A percentile compares a stretch with the other conserved stretches of the same genome.
Conservation (phyloP, 2,888 invertebrate genomes). For the Troides oblongomaculatus region DNA sequence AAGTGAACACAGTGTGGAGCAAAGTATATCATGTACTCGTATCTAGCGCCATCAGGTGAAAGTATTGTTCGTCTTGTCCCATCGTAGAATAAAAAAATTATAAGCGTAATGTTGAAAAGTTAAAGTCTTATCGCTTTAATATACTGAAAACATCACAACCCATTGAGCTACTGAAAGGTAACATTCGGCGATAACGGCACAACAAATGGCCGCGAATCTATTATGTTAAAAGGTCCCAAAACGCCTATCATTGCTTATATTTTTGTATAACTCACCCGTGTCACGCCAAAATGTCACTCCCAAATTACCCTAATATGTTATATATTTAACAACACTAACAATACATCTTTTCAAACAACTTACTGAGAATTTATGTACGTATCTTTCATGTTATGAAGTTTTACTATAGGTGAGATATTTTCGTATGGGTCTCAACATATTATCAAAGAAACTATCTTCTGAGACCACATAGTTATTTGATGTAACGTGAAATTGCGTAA, state of each 20-base stretch:
- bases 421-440: too few relatives aligned
- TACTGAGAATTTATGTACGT: neutral
- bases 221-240: slow-evolving; percentile 4
- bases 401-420: too few relatives aligned
- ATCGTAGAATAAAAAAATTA: too few relatives aligned
- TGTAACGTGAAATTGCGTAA: too few relatives aligned
- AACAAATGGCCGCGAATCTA: neutral
- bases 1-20: too few relatives aligned
- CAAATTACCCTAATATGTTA: slow-evolving; percentile 2
- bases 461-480: too few relatives aligned
- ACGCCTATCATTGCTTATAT: slow-evolving; percentile 11
- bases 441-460: too few relatives aligned
- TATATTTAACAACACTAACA: slow-evolving; percentile 1
- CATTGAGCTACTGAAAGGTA: neutral
- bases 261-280: slow-evolving; percentile 16
- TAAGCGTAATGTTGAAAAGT: too few relatives aligned
- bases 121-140: neutral
- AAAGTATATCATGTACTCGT: too few relatives aligned
- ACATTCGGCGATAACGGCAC: neutral
- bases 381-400: neutral
- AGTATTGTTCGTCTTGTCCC: too few relatives aligned
- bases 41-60: too few relatives aligned
- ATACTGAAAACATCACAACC: neutral
- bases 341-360: neutral
- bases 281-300: slow-evolving; percentile 19